Percentiles rank a stretch among this genome's conserved stretches.
Conservation (phyloP, 2,888 invertebrate genomes). For the Meandrusa payeni region DNA sequence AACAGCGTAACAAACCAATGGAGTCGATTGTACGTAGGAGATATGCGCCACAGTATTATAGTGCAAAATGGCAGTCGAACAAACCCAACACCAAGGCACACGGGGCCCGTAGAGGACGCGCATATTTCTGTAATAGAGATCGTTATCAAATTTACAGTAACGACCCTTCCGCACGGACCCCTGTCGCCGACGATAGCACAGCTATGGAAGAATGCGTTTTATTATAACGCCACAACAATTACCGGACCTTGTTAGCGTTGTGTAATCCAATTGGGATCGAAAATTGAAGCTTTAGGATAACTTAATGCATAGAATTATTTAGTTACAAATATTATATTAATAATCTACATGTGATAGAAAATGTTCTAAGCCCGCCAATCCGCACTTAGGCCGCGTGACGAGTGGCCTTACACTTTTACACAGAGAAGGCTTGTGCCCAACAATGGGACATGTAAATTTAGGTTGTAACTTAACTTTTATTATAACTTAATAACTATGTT, state of each 20-base stretch:
- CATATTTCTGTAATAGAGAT: slow-evolving; percentile 51
- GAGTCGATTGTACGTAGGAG: slow-evolving; percentile 1
- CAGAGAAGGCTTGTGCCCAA: no score
- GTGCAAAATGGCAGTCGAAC: not conserved
- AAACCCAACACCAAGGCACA: slow-evolving; percentile 1
- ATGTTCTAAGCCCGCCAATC: no score
- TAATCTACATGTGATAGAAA: no score
- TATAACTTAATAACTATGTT: no score
- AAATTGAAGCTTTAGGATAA: slow-evolving; percentile 17
- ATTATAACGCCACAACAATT: slow-evolving; percentile 21
- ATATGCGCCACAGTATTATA: not conserved
- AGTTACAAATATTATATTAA: no score
- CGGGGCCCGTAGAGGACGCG: slow-evolving; percentile 27
- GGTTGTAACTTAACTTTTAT: no score
- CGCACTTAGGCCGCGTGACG: no score
- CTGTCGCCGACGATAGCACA: slow-evolving; percentile 19
- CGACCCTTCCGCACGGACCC: slow-evolving; percentile 39
- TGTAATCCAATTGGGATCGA: slow-evolving; percentile 21
- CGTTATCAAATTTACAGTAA: slow-evolving; percentile 58
- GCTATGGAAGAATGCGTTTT: slow-evolving; percentile 20
- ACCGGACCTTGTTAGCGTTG: slow-evolving; percentile 20
- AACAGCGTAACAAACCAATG: no score
- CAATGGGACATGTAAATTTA: no score
- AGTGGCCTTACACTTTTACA: no score
- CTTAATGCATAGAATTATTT: no score